Base-by-base conservation (phyloP, 1,140 invertebrate species). In the Aleiodes sp. region DNA sequence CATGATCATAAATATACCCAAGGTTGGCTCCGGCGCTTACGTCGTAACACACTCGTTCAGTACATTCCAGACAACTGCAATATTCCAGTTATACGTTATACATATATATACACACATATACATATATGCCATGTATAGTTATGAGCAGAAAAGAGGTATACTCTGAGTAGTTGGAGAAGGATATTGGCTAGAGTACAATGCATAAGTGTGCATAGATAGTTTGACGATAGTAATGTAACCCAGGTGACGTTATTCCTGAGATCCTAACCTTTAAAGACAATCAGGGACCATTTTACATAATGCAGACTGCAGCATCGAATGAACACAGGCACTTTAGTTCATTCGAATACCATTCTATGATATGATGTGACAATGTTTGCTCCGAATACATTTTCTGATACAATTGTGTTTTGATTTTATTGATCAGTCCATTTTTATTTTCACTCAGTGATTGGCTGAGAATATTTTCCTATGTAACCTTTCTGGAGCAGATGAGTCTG, bases 1-100 rank as follows among this genome's bases (percentile, higher is more conserved):
- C 43, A 43, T 7, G 61, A 60, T 62, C 37, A 60, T 65, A 70
- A 68, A 72, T 68, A 72, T 68, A 68, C 60, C 33, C 37, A 37
- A 31, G 28, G 21, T 12, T 41, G 10, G 35, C 24, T 69, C 28
- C 60, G 41, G 59, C 37, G 56, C 59, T 35, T 26, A 68, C 65
- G 65, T 61, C 37, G 24, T 37, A 60, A 41, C 57, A 41, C 10
- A 2, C 33, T 41, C 16, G 19, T 52, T 21, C 46, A 52, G 46
- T 52, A 24, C 46, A 52, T 52, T 52, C 46, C 26, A 7, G 16
- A 19, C 4, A 16, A 12, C 19, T 43, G 46, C 29, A 60, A 68
- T 68, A 68, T 61, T 61, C 43, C 21, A 66, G 52, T 39, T 10
- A 24, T 52, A 8, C 59, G 59, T 14, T 61, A 61, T 61, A 33